Base-by-base conservation (phyloP, 2,888 invertebrate species). In the Argyra leucocephala region DNA sequence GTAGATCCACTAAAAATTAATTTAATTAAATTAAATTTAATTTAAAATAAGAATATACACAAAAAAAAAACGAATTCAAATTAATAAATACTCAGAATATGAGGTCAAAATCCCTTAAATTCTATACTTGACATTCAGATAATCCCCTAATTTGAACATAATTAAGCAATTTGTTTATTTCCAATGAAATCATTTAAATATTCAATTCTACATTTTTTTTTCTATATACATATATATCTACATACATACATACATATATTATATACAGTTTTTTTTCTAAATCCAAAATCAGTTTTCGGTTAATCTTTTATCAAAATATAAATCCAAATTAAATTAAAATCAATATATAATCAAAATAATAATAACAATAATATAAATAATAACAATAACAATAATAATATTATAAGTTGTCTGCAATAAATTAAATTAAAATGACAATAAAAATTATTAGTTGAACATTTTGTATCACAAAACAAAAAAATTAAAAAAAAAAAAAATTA, bases 361-460 rank as follows among this genome's bases (percentile, higher is more conserved):
- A 31, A 31, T 31, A 31, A 31, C n/a, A n/a, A n/a, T n/a, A n/a
- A n/a, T 31, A 31, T 31, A 48, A 9, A 37, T 37, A 26, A 26
- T 9, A 26, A 26, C 4, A 26, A 26, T 31, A 31, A 31, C 9
- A 31, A 31, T 48, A 48, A 48, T 48, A 31, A 7, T 31, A 31
- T 31, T 7, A 31, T 31, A 48, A 48, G 48, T 48, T 48, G 48
- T 48, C 48, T 48, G 48, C 48, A 48, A 48, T 48, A 48, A 48
- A 48, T 48, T 18, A 48, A 48, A 48, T 48, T 48, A 48, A 48
- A 48, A 48, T 48, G 48, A 48, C 48, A 48, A 48, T 48, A 48
- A 48, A 15, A 48, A 48, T 48, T 48, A 48, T 48, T 48, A 48
- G 48, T 48, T 48, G 18, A 48, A 15, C 48, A 48, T 48, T 48